Conservation (phyloP, 1,140 invertebrate species). For the Colletes gigas region DNA sequence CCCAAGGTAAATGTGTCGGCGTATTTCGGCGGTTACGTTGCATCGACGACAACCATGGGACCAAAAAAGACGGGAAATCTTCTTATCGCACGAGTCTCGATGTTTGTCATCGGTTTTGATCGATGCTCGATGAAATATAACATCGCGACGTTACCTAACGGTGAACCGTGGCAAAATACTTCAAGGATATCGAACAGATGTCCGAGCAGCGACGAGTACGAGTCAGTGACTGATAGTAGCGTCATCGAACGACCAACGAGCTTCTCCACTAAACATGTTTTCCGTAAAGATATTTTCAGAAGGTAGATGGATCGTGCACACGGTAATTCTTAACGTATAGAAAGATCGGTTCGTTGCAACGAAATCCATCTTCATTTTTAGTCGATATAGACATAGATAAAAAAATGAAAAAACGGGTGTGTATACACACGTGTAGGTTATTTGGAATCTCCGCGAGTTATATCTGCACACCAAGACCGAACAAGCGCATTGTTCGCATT, state of each 20-base stretch:
- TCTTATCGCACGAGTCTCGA: neutral
- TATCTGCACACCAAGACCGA: neutral
- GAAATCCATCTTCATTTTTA: no score
- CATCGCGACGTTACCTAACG: neutral
- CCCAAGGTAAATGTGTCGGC: constrained; percentile 52
- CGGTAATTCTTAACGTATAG: no score
- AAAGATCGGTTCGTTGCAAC: no score
- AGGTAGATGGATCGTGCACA: no score
- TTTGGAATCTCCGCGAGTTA: neutral
- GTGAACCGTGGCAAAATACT: neutral
- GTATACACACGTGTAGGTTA: neutral
- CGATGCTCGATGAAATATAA: neutral
- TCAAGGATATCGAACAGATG: neutral
- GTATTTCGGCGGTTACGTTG: constrained; percentile 5
- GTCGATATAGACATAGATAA: no score
- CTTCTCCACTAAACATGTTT: no score
- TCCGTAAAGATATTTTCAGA: no score
- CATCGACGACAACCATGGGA: neutral
- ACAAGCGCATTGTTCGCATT: constrained; percentile 9
- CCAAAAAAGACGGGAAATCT: neutral
- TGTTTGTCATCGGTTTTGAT: neutral
- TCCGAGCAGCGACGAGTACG: no score
- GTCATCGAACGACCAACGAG: no score
- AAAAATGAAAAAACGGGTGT: no score
- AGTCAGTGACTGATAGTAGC: no score